phyloP scores from a whole-genome alignment of 2,888 invertebrate genomes.

The Ophioninae sp. region DNA sequence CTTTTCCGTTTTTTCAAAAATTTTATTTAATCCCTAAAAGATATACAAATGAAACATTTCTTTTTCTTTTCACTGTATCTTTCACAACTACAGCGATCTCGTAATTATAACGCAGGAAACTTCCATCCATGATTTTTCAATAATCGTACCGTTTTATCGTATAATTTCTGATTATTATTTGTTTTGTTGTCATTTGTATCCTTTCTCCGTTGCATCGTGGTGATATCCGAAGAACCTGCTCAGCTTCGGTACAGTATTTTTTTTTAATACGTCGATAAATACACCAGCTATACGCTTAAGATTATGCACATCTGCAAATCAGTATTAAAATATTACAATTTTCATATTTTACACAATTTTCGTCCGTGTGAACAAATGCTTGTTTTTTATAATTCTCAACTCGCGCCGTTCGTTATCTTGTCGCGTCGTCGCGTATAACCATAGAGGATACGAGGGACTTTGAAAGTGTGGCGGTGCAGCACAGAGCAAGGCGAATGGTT shows the following conservation, averaged over 20 bases:
- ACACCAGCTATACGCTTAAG: conserved; percentile 78
- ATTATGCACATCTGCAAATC: conserved; percentile 81
- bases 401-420: conserved; percentile 26
- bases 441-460: conserved; percentile 24
- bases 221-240: conserved; percentile 67
- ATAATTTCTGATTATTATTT: conserved; percentile 58
- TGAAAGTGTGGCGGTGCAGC: conserved; percentile 41
- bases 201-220: conserved; percentile 66
- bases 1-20: conserved; percentile 81
- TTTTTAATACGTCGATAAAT: conserved; percentile 68
- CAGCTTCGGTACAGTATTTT: conserved; percentile 74
- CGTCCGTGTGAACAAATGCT: conserved; percentile 57
- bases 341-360: conserved; percentile 79
- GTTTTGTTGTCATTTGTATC: conserved; percentile 41
- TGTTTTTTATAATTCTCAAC: conserved; percentile 29
- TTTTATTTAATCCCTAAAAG: conserved; percentile 85
- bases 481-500: conserved; percentile 1
- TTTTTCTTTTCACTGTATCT: conserved; percentile 65
- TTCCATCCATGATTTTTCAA: conserved; percentile 78
- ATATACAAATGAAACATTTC: conserved; percentile 85
- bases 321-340: conserved; percentile 82
- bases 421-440: conserved; percentile 41
- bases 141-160: conserved; percentile 53
- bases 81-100: conserved; percentile 80
- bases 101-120: conserved; percentile 84